Conservation (phyloP, 2,888 invertebrate species). For the Eledona agricola region DNA sequence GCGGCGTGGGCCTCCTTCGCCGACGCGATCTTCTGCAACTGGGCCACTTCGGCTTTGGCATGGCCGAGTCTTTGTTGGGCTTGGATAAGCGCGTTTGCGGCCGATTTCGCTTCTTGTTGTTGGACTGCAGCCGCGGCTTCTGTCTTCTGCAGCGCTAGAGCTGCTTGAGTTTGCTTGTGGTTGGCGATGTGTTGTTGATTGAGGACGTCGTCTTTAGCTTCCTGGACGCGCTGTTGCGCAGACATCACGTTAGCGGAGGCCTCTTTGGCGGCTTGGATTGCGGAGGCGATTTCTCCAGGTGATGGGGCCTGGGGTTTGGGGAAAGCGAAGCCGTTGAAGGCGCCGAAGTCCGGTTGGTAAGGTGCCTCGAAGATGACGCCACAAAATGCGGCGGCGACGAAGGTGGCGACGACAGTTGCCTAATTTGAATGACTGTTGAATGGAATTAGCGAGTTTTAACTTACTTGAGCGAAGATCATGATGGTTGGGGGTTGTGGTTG, state of each 20-base stretch:
- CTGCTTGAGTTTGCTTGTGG: constrained; percentile 77
- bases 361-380: constrained; percentile 7
- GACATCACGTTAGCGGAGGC: constrained; percentile 75
- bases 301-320: constrained; percentile 51
- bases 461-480: constrained; percentile 17
- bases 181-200: constrained; percentile 77
- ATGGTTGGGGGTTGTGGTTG: constrained; percentile 11
- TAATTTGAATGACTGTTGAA: too few relatives aligned
- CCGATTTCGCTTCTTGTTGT: constrained; percentile 72
- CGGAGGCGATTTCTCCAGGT: constrained; percentile 75
- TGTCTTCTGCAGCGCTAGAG: constrained; percentile 63
- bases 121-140: constrained; percentile 75
- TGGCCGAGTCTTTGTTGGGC: constrained; percentile 77
- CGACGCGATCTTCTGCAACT: constrained; percentile 76
- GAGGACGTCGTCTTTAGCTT: constrained; percentile 76
- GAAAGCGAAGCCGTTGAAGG: constrained; percentile 6
- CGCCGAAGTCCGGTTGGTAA: constrained; percentile 10
- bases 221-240: constrained; percentile 77
- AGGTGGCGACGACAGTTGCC: constrained; percentile 8
- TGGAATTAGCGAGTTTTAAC: too few relatives aligned
- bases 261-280: constrained; percentile 78
- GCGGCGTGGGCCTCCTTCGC: constrained; percentile 79
- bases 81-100: constrained; percentile 71
- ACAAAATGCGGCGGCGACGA: constrained; percentile 14
- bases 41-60: constrained; percentile 75